Evolutionary conservation across 2,888 invertebrate genomes (phyloP).

Genomic region (Dendrolimus houi): DNA sequence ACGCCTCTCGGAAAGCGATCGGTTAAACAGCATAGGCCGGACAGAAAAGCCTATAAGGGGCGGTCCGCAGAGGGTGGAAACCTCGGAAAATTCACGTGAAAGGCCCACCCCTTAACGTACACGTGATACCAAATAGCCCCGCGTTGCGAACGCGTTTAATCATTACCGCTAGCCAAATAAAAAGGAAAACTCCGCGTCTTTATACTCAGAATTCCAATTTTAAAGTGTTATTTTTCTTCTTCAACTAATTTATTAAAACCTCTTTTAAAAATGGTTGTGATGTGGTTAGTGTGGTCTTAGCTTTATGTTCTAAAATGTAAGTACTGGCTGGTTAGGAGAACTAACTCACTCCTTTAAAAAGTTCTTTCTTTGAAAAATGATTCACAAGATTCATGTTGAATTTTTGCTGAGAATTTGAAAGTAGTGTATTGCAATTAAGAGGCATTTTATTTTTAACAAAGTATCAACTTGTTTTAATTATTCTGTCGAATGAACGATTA

Average conservation of each 20-base stretch:
- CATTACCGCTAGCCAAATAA: constrained; percentile 63
- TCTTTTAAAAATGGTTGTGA: neutral
- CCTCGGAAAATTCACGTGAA: constrained; percentile 75
- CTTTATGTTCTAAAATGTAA: neutral
- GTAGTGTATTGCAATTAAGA: no score
- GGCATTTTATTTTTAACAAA: no score
- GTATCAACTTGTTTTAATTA: no score
- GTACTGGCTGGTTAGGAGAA: no score
- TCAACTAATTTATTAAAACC: neutral
- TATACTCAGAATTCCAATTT: constrained; percentile 29
- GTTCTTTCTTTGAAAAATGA: no score
- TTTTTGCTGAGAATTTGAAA: no score
- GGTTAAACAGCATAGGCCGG: constrained; percentile 75
- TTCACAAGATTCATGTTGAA: no score
- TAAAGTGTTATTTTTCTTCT: constrained; percentile 21
- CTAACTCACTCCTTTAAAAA: no score
- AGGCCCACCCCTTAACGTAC: constrained; percentile 64
- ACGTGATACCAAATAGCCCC: constrained; percentile 71
- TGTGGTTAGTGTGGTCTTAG: constrained; percentile 7
- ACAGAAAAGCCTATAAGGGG: constrained; percentile 76
- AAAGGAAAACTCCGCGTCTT: constrained; percentile 35
- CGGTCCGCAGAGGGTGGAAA: constrained; percentile 75
- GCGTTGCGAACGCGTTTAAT: constrained; percentile 66
- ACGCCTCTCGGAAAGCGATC: constrained; percentile 50
- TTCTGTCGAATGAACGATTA: no score